Evolutionary conservation across 1,140 invertebrate genomes (phyloP), one percentile per base, ranked within the genome.

Genomic region (Euura saliciscinereae): DNA sequence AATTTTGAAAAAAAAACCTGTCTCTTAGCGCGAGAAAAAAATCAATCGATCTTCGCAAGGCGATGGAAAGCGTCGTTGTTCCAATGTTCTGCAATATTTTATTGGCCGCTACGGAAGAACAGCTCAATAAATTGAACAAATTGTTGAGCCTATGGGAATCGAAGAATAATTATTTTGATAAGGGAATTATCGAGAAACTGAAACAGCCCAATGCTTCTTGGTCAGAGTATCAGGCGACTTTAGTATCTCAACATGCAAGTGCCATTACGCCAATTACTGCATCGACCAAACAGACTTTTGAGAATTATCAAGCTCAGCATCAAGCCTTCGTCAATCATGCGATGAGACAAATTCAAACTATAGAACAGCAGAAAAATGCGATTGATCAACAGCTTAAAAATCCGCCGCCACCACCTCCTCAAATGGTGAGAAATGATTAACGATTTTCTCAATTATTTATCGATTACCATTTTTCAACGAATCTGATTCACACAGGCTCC

Each of bases 1-100:
- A 45, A 70, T 69, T 74, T 72, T 74, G 59, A 46, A 77, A 78
- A 78, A 59, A 8, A 80, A 68, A 28, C 28, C 28, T 28, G 28
- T 83, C 81, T 89, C 90, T 83, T 85, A 98, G 97, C 91, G 94
- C 96, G 80, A 90, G 97, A 80, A 98, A 98, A 91, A 97, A 96
- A 89, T 94, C 95, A 73, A 93, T 95, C 85, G 94, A 97, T 84
- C 90, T 99, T 80, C 96, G 97, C 87, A 93, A 94, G 88, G 92
- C 94, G 80, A 90, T 99, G 85, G 96, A 98, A 90, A 92, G 92
- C 81, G 95, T 98, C 78, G 96, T 99, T 74, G 95, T 98, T 78
- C 97, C 97, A 76, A 97, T 98, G 93, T 99, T 98, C 90, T 98
- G 96, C 88, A 95, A 95, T 86, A 93, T 96, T 68, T 94, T 93